These are phyloP conservation scores for Physeter macrocephalus DNA, from an alignment of 2,113 vertebrate species.

Conservation along the genomic window DNA sequence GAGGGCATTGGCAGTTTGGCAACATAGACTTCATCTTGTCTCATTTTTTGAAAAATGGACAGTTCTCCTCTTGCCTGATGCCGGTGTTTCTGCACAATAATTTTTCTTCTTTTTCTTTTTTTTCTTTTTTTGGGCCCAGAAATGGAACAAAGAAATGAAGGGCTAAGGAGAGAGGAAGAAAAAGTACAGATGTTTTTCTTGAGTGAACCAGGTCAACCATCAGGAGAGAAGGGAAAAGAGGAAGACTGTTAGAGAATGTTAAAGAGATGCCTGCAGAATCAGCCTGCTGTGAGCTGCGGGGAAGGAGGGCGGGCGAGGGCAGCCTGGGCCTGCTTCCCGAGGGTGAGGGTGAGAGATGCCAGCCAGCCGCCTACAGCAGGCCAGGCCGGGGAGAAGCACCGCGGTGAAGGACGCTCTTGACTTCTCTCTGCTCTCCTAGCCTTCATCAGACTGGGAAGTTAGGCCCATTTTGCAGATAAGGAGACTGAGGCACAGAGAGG, in stretches of 20 bases:
- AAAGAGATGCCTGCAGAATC: background rate
- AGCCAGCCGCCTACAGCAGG: background rate
- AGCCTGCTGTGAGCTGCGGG: accelerated
- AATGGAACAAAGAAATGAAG: background rate
- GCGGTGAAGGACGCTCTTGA: accelerated
- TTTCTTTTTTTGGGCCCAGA: background rate
- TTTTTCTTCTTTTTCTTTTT: background rate
- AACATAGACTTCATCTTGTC: accelerated
- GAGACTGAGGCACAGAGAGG: background rate
- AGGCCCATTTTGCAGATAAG: background rate
- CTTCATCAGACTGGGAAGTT: background rate
- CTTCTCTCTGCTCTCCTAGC: background rate
- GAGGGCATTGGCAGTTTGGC: background rate
- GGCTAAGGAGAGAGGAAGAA: background rate
- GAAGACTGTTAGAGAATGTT: background rate
- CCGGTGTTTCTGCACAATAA: accelerated
- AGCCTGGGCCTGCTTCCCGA: background rate
- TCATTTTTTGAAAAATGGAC: background rate
- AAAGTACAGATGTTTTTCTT: background rate
- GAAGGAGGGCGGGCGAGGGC: accelerated
- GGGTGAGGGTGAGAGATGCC: background rate
- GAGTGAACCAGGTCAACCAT: background rate
- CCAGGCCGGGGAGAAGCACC: accelerated
- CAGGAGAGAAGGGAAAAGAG: background rate
- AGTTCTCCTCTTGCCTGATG: background rate